phyloP scores from a whole-genome alignment of 2,888 invertebrate genomes.

The Spilosoma lubricipeda region DNA sequence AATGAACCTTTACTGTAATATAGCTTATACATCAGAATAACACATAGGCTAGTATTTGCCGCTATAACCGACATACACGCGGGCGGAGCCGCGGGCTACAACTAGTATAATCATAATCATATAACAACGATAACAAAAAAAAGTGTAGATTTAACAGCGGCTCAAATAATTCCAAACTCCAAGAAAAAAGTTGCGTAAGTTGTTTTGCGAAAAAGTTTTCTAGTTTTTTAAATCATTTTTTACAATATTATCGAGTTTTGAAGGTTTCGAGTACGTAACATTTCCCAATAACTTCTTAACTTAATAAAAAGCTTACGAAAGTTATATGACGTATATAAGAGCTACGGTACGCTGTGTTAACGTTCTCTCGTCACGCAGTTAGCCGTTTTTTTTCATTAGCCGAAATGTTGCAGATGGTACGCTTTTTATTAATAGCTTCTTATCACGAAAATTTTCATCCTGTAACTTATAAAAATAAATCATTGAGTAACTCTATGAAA shows the following conservation, averaged over 20 bases:
- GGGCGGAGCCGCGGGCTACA: no score
- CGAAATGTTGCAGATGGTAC: constrained; percentile 10
- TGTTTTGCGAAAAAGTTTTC: neutral
- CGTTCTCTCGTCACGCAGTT: constrained; percentile 23
- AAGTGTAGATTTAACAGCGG: neutral
- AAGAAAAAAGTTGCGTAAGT: neutral
- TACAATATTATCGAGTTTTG: neutral
- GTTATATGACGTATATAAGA: constrained; percentile 8
- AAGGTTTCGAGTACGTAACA: neutral
- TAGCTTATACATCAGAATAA: no score
- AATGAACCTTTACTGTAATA: no score
- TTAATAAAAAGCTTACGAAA: constrained; percentile 13
- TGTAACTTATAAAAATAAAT: constrained; percentile 1
- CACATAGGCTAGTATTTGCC: no score
- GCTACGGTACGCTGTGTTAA: constrained; percentile 22
- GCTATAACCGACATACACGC: no score
- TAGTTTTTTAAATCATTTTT: constrained; percentile 3
- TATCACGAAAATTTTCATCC: constrained; percentile 8
- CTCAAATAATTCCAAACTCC: neutral
- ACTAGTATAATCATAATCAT: no score
- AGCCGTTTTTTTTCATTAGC: constrained; percentile 14
- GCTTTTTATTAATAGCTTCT: constrained; percentile 13
- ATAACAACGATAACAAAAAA: neutral
- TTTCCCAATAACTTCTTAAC: constrained; percentile 7
- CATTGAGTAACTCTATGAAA: neutral